Conservation (phyloP, 2,888 invertebrate species). For the Matsumyia berberina region DNA sequence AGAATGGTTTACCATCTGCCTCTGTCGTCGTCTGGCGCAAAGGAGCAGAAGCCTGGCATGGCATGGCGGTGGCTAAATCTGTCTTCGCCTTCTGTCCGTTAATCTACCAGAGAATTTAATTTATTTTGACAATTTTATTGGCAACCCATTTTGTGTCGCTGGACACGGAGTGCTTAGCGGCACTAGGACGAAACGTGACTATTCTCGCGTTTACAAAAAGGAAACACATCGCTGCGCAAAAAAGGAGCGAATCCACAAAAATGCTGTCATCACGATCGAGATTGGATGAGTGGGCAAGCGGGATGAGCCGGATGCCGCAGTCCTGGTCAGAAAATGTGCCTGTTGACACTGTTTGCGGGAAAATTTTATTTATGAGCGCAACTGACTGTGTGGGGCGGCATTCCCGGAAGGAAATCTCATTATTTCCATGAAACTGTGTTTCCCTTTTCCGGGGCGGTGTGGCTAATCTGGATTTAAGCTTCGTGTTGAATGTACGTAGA, state of each 20-base stretch:
- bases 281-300: conserved; percentile 23
- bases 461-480: conserved; percentile 32
- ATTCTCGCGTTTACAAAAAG: conserved; percentile 21
- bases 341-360: conserved; percentile 16
- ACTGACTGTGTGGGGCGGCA: conserved; percentile 9
- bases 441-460: conserved; percentile 11
- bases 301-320: conserved; percentile 2
- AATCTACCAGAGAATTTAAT: conserved; percentile 41
- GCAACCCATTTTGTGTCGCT: conserved; percentile 43
- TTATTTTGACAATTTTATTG: conserved; percentile 50
- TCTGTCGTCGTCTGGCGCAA: background rate
- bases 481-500: conserved; percentile 4
- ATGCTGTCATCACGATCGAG: conserved; percentile 17
- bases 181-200: conserved; percentile 40
- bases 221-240: background rate
- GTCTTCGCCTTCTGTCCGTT: conserved; percentile 37
- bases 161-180: conserved; percentile 27
- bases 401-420: conserved; percentile 30
- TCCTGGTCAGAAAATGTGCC: conserved; percentile 37
- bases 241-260: background rate
- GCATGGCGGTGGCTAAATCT: conserved; percentile 16
- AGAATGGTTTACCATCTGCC: background rate
- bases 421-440: conserved; percentile 23
- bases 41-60: background rate
- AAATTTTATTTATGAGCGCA: conserved; percentile 29